phyloP scores from a whole-genome alignment of 2,113 vertebrate species.

The Athene cunicularia region DNA sequence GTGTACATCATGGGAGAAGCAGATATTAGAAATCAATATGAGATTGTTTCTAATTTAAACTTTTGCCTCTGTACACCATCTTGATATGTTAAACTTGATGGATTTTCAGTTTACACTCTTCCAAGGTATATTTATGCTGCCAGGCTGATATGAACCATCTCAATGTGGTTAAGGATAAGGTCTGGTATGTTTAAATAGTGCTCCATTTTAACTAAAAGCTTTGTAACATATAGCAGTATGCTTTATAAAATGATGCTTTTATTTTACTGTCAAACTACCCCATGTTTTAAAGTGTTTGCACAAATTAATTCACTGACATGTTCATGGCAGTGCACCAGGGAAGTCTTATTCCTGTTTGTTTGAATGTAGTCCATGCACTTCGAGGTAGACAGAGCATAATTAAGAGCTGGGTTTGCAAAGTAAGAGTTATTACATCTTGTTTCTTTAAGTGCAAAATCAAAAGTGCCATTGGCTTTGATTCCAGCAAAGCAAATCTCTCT shows the following conservation, averaged over 20 bases:
- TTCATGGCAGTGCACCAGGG: background rate
- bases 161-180: background rate
- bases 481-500: background rate
- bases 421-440: background rate
- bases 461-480: background rate
- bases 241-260: slow-evolving; percentile 22
- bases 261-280: background rate
- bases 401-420: background rate
- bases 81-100: background rate
- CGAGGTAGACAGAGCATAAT: background rate
- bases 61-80: background rate
- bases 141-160: background rate
- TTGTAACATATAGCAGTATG: background rate
- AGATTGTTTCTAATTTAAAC: slow-evolving; percentile 1
- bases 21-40: background rate
- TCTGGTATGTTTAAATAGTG: slow-evolving; percentile 22
- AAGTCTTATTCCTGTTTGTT: background rate
- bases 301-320: slow-evolving; percentile 19
- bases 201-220: slow-evolving; percentile 22
- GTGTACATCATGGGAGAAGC: background rate
- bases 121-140: slow-evolving; percentile 12
- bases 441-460: background rate
- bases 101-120: slow-evolving; percentile 25
- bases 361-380: background rate
- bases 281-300: background rate